Percentiles rank a stretch among this genome's conserved stretches.
These are phyloP conservation scores for Conus canariensis DNA, from an alignment of 2,888 invertebrate genomes.

Conservation along the genomic window DNA sequence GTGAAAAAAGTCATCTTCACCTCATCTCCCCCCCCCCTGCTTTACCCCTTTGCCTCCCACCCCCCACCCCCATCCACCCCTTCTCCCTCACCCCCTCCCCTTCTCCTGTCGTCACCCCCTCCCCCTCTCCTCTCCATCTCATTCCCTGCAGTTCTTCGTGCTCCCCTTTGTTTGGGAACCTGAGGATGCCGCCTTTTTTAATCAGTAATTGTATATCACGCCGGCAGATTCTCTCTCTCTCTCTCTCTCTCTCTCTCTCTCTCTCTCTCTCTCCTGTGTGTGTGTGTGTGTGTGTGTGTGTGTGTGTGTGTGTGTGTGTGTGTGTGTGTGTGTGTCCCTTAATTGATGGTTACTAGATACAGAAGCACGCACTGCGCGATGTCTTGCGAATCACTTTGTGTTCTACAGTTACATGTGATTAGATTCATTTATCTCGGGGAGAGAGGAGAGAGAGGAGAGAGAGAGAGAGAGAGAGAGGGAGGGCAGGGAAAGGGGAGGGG, in stretches of 20 bases:
- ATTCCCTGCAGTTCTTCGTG: too few relatives aligned
- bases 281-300: slow-evolving; percentile 9
- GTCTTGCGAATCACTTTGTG: background rate
- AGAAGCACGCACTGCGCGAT: background rate
- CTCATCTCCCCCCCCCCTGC: too few relatives aligned
- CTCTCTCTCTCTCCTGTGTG: background rate
- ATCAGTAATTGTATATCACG: slow-evolving; percentile 2
- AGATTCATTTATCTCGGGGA: background rate
- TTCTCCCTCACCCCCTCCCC: too few relatives aligned
- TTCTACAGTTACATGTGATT: slow-evolving; percentile 12
- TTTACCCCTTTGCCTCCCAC: too few relatives aligned
- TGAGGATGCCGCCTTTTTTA: background rate
- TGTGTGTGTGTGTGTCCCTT: background rate
- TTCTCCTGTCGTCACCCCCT: too few relatives aligned
- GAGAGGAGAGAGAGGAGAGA: background rate
- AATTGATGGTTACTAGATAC: slow-evolving; percentile 20
- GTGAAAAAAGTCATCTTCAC: too few relatives aligned
- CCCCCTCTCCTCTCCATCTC: too few relatives aligned
- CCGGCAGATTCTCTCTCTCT: background rate
- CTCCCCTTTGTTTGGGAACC: background rate
- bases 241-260: background rate
- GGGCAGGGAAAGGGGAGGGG: background rate
- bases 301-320: background rate
- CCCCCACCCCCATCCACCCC: too few relatives aligned
- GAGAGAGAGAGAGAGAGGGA: background rate